These are phyloP conservation scores for Aphis craccivora DNA, from an alignment of 1,140 invertebrate genomes.

Conservation along the genomic window DNA sequence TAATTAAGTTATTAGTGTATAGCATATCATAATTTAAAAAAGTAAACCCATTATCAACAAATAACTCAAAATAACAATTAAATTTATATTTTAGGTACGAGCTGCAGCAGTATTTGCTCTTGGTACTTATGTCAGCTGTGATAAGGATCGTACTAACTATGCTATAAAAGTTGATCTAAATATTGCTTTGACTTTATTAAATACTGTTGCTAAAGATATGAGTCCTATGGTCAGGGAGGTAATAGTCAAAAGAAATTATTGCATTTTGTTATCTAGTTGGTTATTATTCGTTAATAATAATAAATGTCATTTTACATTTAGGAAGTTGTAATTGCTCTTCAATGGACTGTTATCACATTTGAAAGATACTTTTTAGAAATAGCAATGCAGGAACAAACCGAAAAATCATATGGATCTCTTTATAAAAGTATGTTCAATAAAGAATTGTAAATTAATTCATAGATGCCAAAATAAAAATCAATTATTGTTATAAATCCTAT, in stretches of 20 bases:
- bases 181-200: slow-evolving; percentile 85
- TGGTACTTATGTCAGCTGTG: slow-evolving; percentile 89
- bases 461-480: neutral
- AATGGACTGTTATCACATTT: slow-evolving; percentile 90
- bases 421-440: slow-evolving; percentile 29
- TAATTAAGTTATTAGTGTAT: neutral
- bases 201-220: slow-evolving; percentile 81
- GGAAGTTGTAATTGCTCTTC: slow-evolving; percentile 82
- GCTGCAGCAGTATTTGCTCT: slow-evolving; percentile 91
- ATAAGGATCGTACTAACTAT: slow-evolving; percentile 84
- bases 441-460: neutral
- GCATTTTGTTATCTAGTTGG: neutral
- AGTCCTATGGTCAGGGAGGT: slow-evolving; percentile 88
- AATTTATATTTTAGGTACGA: slow-evolving; percentile 69
- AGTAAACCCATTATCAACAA: neutral
- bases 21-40: neutral
- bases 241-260: slow-evolving; percentile 60
- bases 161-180: slow-evolving; percentile 92
- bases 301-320: slow-evolving; percentile 62
- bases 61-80: neutral
- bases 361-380: slow-evolving; percentile 88
- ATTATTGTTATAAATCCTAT: neutral
- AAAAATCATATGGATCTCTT: slow-evolving; percentile 40
- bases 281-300: no score
- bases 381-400: slow-evolving; percentile 70